Percentiles rank a stretch among this genome's conserved stretches.
phyloP scores from a whole-genome alignment of 1,140 invertebrate genomes.

The Pseudoatta argentina region DNA sequence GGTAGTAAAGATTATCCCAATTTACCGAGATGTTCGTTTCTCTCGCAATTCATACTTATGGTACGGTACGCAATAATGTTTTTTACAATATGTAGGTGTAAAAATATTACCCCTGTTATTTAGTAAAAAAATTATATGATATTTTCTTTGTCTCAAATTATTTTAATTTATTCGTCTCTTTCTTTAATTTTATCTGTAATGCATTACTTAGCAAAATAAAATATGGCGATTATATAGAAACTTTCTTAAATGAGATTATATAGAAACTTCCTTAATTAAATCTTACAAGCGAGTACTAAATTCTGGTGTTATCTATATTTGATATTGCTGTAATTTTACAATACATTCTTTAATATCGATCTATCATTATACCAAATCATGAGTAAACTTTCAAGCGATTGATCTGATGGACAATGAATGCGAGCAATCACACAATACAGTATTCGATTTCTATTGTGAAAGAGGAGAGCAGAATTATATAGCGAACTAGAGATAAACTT shows the following conservation, averaged over 20 bases:
- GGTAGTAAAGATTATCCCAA: conserved; percentile 26
- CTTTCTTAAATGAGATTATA: not conserved
- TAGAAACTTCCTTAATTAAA: not conserved
- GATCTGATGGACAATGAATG: conserved; percentile 25
- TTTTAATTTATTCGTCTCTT: not conserved
- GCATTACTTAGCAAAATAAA: not conserved
- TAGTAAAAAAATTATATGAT: not conserved
- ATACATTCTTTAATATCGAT: conserved; percentile 10
- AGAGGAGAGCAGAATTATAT: conserved; percentile 32
- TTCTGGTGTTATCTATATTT: not conserved
- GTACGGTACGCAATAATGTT: not conserved
- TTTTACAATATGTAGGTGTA: not conserved
- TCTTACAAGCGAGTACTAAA: not conserved
- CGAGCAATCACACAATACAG: conserved; percentile 35
- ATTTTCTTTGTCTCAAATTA: not conserved
- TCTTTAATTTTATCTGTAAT: not conserved
- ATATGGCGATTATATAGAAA: not conserved
- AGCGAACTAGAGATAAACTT: not conserved
- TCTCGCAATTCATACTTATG: not conserved
- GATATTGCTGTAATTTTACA: not conserved
- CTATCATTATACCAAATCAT: not conserved
- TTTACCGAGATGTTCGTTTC: conserved; percentile 16
- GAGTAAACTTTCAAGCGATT: conserved; percentile 31
- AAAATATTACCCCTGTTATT: not conserved
- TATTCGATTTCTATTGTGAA: conserved; percentile 37